Conservation (phyloP, 2,888 invertebrate genomes). For the Drosophila buzzatii region DNA sequence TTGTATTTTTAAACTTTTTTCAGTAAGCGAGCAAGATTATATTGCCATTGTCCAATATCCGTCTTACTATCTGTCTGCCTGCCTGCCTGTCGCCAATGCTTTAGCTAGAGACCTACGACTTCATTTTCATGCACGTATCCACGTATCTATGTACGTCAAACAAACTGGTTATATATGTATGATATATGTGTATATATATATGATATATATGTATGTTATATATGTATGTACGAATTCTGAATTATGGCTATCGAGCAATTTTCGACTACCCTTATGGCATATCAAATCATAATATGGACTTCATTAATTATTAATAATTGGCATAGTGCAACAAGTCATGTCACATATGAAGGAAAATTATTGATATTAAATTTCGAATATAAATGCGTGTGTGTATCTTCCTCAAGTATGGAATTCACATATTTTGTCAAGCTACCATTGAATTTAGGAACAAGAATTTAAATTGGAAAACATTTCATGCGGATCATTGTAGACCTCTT, state of each 20-base stretch:
- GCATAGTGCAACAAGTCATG: background rate
- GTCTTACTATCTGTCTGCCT: background rate
- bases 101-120: background rate
- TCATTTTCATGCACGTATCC: background rate
- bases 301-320: background rate
- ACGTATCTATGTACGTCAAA: background rate
- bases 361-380: too few species aligned
- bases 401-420: background rate
- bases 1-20: background rate
- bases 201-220: too few species aligned
- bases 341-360: too few species aligned
- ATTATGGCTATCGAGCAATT: background rate
- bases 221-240: too few species aligned
- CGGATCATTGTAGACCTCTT: too few species aligned
- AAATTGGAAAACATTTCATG: too few species aligned
- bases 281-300: background rate
- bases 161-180: background rate
- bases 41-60: constrained; percentile 7
- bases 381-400: background rate
- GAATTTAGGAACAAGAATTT: too few species aligned
- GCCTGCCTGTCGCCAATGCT: too few species aligned
- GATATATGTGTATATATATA: too few species aligned
- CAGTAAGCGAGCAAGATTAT: background rate
- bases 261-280: background rate
- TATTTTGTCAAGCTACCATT: background rate